These are phyloP conservation scores for Phrynosoma platyrhinos DNA, from an alignment of 2,113 vertebrate genomes.

Conservation along the genomic window DNA sequence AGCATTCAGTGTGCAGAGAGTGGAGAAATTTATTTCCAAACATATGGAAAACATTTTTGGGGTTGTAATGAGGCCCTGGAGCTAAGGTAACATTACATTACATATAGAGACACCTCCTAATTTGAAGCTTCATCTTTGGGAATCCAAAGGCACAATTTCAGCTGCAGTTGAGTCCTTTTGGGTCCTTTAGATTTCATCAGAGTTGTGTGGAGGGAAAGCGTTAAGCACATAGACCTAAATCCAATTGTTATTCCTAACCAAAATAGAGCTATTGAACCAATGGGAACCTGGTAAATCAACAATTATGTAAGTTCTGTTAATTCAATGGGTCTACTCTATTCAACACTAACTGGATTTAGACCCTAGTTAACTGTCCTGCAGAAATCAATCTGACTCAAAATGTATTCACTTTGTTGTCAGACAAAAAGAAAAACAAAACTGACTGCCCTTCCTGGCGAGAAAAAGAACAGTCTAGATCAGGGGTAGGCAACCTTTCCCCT, in stretches of 20 bases:
- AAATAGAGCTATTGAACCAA: too few relatives aligned
- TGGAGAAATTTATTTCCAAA: conserved; percentile 70
- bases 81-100: conserved; percentile 64
- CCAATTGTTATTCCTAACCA: too few relatives aligned
- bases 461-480: background rate
- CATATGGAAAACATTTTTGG: conserved; percentile 73
- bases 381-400: background rate
- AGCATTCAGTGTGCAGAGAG: conserved; percentile 59
- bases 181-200: background rate
- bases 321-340: too few relatives aligned
- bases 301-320: too few relatives aligned
- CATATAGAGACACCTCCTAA: conserved; percentile 50
- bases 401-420: background rate
- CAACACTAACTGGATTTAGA: background rate
- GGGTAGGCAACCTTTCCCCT: too few relatives aligned
- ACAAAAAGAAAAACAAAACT: background rate
- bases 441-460: background rate
- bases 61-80: conserved; percentile 58
- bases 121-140: conserved; percentile 48
- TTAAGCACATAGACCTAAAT: background rate
- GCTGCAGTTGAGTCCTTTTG: background rate
- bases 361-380: fast-evolving
- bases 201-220: too few relatives aligned
- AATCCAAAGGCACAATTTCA: background rate
- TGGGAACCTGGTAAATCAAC: too few relatives aligned